These are phyloP conservation scores for Drosophila aff. DNA, from an alignment of 1,140 invertebrate species.

Conservation along the genomic window DNA sequence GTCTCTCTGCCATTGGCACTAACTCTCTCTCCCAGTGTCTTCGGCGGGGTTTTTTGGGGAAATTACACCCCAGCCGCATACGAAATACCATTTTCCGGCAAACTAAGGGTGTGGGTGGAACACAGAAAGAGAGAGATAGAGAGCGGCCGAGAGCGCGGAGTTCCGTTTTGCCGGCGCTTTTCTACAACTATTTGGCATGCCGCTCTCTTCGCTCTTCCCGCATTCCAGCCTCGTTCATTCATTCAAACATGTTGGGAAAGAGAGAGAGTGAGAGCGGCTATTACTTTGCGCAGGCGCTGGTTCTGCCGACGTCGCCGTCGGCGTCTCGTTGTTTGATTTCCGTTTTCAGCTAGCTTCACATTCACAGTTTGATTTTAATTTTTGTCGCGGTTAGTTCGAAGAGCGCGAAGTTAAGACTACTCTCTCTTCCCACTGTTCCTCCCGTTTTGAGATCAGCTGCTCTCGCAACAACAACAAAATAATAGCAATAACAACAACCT, in stretches of 20 bases:
- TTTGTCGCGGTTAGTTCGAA: constrained; percentile 70
- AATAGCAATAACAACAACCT: constrained; percentile 17
- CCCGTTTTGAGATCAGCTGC: constrained; percentile 50
- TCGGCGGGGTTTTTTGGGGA: constrained; percentile 26
- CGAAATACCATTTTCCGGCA: constrained; percentile 55
- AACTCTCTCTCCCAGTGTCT: constrained; percentile 24
- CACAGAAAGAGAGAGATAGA: constrained; percentile 23
- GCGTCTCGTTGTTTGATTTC: constrained; percentile 58
- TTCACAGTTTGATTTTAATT: constrained; percentile 74
- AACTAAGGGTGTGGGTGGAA: constrained; percentile 41
- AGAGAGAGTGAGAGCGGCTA: constrained; percentile 7
- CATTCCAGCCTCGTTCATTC: constrained; percentile 63
- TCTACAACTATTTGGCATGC: constrained; percentile 61
- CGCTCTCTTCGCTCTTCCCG: constrained; percentile 25
- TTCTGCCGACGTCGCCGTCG: constrained; percentile 30
- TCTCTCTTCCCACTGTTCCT: constrained; percentile 37
- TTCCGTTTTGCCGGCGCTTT: constrained; percentile 69
- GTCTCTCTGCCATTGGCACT: neutral
- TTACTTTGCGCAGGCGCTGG: constrained; percentile 49
- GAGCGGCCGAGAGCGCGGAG: constrained; percentile 15
- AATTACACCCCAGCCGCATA: constrained; percentile 67
- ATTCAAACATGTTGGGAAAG: constrained; percentile 38
- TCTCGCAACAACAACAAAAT: constrained; percentile 36
- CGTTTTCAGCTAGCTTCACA: constrained; percentile 56
- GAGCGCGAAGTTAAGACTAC: constrained; percentile 56